phyloP scores from a whole-genome alignment of 2,113 vertebrate genomes.

The Malurus cyaneus region DNA sequence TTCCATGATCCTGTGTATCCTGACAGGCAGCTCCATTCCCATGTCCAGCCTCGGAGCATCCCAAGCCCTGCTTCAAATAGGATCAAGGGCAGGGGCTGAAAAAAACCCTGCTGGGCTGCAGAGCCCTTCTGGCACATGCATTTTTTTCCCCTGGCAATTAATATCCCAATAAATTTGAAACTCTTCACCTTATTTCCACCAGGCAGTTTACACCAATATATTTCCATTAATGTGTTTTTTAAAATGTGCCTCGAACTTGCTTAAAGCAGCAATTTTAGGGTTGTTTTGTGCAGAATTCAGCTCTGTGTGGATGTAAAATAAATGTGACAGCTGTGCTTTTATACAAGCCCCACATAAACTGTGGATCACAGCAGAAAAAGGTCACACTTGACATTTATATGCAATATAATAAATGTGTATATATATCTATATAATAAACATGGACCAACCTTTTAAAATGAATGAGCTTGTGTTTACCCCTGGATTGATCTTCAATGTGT shows the following conservation, averaged over 20 bases:
- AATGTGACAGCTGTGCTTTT: not conserved
- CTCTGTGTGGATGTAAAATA: not conserved
- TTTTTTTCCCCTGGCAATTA: not conserved
- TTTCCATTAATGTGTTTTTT: accelerated
- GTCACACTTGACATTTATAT: not conserved
- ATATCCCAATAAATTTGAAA: not conserved
- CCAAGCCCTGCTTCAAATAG: not conserved
- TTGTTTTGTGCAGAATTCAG: not conserved
- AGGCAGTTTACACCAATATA: accelerated
- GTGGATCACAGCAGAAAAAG: not conserved
- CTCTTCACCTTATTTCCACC: not conserved
- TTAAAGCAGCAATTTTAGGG: not conserved
- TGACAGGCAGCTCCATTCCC: accelerated
- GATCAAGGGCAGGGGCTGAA: not conserved
- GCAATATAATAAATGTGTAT: not conserved
- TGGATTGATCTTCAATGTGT: not conserved
- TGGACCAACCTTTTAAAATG: not conserved
- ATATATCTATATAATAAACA: not conserved
- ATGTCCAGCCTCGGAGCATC: accelerated
- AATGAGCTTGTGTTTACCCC: not conserved
- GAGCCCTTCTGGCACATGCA: not conserved
- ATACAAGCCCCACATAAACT: not conserved
- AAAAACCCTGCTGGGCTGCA: accelerated
- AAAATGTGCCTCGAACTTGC: not conserved
- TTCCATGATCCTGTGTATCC: not conserved